phyloP scores from a whole-genome alignment of 2,888 invertebrate genomes.

The Metallyticus violacea region DNA sequence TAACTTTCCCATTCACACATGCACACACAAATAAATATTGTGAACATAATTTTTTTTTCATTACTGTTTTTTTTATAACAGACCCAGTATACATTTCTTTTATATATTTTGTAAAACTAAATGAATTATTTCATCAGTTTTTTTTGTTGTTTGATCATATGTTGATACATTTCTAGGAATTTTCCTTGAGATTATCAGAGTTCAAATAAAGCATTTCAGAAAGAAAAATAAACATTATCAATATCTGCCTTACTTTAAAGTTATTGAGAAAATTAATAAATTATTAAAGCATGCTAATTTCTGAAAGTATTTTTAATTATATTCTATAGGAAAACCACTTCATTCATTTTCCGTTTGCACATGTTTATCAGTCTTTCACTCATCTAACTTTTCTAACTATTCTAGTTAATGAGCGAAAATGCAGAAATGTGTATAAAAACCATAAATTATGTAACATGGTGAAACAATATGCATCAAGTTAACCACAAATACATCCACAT shows the following conservation, averaged over 20 bases:
- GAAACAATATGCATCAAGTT: neutral
- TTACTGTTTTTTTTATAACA: neutral
- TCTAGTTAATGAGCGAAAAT: neutral
- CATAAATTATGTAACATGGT: neutral
- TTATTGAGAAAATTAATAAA: too few relatives aligned
- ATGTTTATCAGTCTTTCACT: conserved; percentile 9
- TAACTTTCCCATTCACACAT: neutral
- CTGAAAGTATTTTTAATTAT: too few relatives aligned
- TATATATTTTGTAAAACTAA: neutral
- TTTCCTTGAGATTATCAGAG: neutral
- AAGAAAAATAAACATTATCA: neutral
- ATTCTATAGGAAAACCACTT: neutral
- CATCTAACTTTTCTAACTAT: neutral
- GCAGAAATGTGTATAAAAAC: conserved; percentile 2
- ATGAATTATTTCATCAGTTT: neutral
- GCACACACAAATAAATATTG: neutral
- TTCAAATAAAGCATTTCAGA: neutral
- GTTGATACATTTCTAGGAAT: neutral
- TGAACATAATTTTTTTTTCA: neutral
- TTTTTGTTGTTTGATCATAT: neutral
- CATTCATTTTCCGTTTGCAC: neutral
- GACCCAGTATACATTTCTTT: neutral
- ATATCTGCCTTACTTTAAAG: neutral
- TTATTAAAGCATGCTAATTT: too few relatives aligned
- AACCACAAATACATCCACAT: neutral